Evolutionary conservation across 2,888 invertebrate species (phyloP).

Genomic region (Thereva nobilitata): DNA sequence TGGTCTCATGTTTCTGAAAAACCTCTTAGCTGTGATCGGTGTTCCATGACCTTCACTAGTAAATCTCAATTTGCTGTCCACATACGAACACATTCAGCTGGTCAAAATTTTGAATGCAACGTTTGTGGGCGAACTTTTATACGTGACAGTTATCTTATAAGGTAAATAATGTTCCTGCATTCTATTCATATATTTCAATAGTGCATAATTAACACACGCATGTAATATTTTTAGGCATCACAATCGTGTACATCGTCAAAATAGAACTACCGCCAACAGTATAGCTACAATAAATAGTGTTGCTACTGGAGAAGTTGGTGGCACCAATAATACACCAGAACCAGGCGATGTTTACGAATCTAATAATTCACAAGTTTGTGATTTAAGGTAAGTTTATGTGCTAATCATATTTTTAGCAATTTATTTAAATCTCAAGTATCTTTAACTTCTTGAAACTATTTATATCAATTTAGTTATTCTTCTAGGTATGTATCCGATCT

Average conservation of each 20-base stretch:
- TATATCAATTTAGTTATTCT: conserved; percentile 21
- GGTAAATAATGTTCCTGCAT: conserved; percentile 52
- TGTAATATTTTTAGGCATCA: conserved; percentile 62
- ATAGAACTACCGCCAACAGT: conserved; percentile 64
- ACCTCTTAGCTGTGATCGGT: conserved; percentile 72
- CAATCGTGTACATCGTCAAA: conserved; percentile 73
- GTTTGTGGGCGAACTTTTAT: conserved; percentile 76
- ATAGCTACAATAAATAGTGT: conserved; percentile 61
- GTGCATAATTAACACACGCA: not conserved
- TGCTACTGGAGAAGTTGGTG: conserved; percentile 51
- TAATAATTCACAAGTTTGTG: conserved; percentile 48
- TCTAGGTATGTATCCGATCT: conserved; percentile 47
- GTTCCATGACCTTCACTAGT: conserved; percentile 74
- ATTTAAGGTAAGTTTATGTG: conserved; percentile 44
- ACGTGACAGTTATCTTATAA: conserved; percentile 76
- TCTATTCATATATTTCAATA: not conserved
- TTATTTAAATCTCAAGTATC: not conserved
- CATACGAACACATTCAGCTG: conserved; percentile 73
- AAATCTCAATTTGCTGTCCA: conserved; percentile 77
- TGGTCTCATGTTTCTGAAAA: conserved; percentile 81
- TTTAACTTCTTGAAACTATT: not conserved
- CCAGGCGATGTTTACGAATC: conserved; percentile 47
- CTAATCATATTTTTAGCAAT: too few species aligned
- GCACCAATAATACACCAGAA: conserved; percentile 45
- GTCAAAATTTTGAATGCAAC: conserved; percentile 73